Evolutionary conservation across 2,888 invertebrate genomes (phyloP).

Genomic region (Polymixis flavicincta): DNA sequence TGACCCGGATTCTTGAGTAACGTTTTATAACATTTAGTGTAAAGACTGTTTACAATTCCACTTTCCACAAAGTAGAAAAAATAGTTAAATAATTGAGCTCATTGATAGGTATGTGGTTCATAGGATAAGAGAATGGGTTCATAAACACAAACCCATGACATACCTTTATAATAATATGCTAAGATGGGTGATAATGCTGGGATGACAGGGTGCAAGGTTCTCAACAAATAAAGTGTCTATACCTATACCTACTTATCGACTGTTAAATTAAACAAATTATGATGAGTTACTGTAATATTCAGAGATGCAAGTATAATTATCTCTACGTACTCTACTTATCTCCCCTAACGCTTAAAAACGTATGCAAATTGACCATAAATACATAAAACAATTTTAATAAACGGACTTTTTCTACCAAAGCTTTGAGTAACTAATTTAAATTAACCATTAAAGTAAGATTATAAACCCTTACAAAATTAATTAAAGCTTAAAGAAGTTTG

Average conservation of each 20-base stretch:
- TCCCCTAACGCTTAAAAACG: constrained; percentile 2
- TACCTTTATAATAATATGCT: neutral
- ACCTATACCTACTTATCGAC: neutral
- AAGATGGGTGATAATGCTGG: too few relatives aligned
- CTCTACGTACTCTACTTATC: neutral
- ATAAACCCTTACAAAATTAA: constrained; percentile 72
- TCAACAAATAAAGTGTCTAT: neutral
- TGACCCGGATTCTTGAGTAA: neutral
- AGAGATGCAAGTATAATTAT: neutral
- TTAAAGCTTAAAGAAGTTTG: constrained; percentile 76
- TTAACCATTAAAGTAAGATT: constrained; percentile 62
- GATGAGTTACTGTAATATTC: constrained; percentile 1
- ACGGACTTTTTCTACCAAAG: constrained; percentile 24
- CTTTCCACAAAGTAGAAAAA: too few relatives aligned
- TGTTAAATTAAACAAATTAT: neutral
- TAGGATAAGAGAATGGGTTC: too few relatives aligned
- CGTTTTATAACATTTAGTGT: too few relatives aligned
- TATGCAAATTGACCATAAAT: constrained; percentile 30
- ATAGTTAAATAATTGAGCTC: too few relatives aligned
- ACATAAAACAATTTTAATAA: constrained; percentile 50
- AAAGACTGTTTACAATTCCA: neutral
- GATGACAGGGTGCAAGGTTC: neutral
- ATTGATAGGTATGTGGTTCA: too few relatives aligned
- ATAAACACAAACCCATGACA: neutral
- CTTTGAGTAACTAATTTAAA: constrained; percentile 43